Evolutionary conservation across 2,888 invertebrate species (phyloP).

Genomic region (Clunio marinus): DNA sequence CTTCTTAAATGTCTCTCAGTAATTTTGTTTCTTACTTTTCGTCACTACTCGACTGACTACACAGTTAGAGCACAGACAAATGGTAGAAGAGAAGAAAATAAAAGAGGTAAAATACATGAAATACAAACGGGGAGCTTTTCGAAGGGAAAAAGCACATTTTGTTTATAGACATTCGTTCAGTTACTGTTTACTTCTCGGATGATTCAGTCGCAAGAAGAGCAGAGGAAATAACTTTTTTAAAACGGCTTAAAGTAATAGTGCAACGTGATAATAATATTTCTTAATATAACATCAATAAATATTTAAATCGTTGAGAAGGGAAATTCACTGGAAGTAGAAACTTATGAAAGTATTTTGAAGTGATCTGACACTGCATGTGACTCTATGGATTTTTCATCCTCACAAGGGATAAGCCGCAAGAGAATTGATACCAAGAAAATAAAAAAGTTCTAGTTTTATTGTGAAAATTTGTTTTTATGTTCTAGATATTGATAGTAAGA

Average conservation of each 20-base stretch:
- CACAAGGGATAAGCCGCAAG: neutral
- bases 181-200: conserved; percentile 36
- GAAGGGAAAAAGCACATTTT: conserved; percentile 39
- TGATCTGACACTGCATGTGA: neutral
- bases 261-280: conserved; percentile 22
- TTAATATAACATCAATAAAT: conserved; percentile 29
- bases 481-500: no score
- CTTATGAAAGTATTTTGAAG: neutral
- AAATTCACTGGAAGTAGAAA: conserved; percentile 17
- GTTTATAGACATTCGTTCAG: conserved; percentile 36
- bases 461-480: neutral
- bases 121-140: conserved; percentile 17
- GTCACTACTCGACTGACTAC: neutral
- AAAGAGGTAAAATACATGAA: conserved; percentile 22
- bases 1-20: neutral
- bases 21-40: conserved; percentile 1
- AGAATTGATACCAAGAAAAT: conserved; percentile 3
- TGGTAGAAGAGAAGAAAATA: neutral
- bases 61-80: conserved; percentile 9
- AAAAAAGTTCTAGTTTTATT: conserved; percentile 18
- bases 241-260: no score
- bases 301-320: neutral
- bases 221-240: neutral
- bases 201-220: neutral
- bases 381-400: neutral